Base-by-base conservation (phyloP, 2,113 vertebrate genomes). In the Shinisaurus crocodilurus region DNA sequence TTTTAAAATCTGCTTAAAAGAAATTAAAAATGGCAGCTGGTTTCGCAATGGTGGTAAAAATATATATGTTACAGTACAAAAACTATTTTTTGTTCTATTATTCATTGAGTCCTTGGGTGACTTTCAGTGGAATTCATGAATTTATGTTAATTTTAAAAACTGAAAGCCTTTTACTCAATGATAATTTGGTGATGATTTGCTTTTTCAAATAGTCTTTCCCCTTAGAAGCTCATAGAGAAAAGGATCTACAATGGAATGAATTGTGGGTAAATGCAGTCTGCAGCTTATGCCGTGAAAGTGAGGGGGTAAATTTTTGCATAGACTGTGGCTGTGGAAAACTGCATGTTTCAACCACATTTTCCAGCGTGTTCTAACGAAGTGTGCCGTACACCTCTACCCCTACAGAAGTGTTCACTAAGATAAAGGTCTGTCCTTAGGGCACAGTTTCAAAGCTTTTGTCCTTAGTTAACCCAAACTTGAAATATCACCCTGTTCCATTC, bases 261-360 rank as follows among this genome's bases (percentile, higher is more conserved):
- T 54, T 92, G 65, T 91, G 54, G 6, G 87, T 25, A 91, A 34
- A 91, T 82, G 15, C 0, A 16, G 40, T 81, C 32, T 91, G 63
- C n/a, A 88, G 25, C 76, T 72, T 90, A 77, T 75, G 72, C 63
- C 8, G 12, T 86, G n/a, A 25, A 50, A 91, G 13, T 10, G 2
- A 89, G 54, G 27, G 50, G 12, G 60, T 27, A 88, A 27, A 37
- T 54, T 88, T 90, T 93, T 13, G 29, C 63, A 89, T 4, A 89
- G 88, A 93, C n/a, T 82, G 16, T 10, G 90, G 79, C 65, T 81
- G 2, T 95, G 63, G 2, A 91, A 96, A 95, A 91, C 27, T 93
- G 87, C 94, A 94, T 93, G 89, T 93, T 97, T 95, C 91, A 85
- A 90, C 86, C 94, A 87, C 95, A 90, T 95, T 96, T 95, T 89